These are phyloP conservation scores for Allobates femoralis DNA, from an alignment of 2,797 vertebrate species.

Conservation along the genomic window DNA sequence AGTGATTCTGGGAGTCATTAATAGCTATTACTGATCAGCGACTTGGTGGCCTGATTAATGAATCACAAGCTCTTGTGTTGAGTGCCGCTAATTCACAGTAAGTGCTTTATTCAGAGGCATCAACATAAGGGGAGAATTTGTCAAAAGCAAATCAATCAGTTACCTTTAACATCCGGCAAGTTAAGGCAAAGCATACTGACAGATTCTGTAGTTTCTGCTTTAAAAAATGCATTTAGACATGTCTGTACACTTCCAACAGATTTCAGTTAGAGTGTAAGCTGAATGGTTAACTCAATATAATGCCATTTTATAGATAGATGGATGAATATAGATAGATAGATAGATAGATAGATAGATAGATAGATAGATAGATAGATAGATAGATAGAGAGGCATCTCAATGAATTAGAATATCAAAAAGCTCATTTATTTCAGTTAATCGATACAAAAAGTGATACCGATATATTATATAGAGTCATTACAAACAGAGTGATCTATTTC, in stretches of 20 bases:
- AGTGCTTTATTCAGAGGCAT: constrained; percentile 53
- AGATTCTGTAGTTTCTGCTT: background rate
- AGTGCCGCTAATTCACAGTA: constrained; percentile 57
- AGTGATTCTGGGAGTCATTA: constrained; percentile 38
- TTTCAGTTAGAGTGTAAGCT: background rate
- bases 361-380: too few relatives aligned
- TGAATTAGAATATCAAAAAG: too few relatives aligned
- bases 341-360: too few relatives aligned
- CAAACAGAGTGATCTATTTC: too few relatives aligned
- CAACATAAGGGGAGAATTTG: constrained; percentile 24
- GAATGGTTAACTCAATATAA: too few relatives aligned
- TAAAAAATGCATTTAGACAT: background rate
- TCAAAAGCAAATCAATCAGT: constrained; percentile 59
- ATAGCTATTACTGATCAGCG: constrained; percentile 52
- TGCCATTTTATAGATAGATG: too few relatives aligned
- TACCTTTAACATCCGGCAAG: constrained; percentile 46
- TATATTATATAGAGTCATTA: too few relatives aligned
- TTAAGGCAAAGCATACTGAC: constrained; percentile 16
- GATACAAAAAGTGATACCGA: too few relatives aligned
- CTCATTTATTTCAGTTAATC: too few relatives aligned
- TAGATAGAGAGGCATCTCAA: too few relatives aligned
- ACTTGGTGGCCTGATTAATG: constrained; percentile 50
- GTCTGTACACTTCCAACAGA: background rate
- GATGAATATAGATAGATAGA: too few relatives aligned
- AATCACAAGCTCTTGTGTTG: constrained; percentile 56